Percentiles rank a stretch among this genome's conserved stretches.
phyloP scores from a whole-genome alignment of 2,888 invertebrate genomes.

The Aricia artaxerxes region DNA sequence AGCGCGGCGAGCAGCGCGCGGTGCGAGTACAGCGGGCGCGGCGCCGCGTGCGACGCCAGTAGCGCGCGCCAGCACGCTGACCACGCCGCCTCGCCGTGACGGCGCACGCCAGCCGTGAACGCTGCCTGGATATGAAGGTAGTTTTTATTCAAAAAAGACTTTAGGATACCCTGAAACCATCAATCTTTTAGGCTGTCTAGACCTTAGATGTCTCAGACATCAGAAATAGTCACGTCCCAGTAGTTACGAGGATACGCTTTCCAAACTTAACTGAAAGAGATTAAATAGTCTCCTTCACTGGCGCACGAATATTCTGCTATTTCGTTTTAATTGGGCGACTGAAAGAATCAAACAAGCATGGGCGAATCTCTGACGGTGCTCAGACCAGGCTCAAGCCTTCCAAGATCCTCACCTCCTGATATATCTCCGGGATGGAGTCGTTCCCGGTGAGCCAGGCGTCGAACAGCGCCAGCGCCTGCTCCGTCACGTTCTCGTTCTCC shows the following conservation, averaged over 20 bases:
- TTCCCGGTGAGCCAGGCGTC: slow-evolving; percentile 85
- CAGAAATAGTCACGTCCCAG: too few relatives aligned
- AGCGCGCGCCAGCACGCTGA: slow-evolving; percentile 87
- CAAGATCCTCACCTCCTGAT: slow-evolving; percentile 79
- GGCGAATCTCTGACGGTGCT: too few relatives aligned
- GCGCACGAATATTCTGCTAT: not conserved
- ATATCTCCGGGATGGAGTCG: slow-evolving; percentile 86
- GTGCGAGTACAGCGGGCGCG: slow-evolving; percentile 75
- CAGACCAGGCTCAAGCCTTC: not conserved
- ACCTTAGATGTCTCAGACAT: too few relatives aligned
- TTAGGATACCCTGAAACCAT: not conserved
- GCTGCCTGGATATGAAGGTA: slow-evolving; percentile 55
- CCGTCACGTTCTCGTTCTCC: slow-evolving; percentile 85
- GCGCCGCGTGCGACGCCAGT: slow-evolving; percentile 84
- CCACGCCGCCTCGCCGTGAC: slow-evolving; percentile 88
- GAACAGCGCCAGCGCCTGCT: slow-evolving; percentile 85
- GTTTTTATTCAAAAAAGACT: not conserved
- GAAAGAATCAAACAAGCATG: not conserved
- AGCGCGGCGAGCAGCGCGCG: slow-evolving; percentile 84
- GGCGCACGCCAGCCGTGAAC: slow-evolving; percentile 84
- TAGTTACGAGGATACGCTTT: too few relatives aligned
- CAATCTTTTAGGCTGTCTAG: not conserved
- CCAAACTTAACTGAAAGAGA: too few relatives aligned
- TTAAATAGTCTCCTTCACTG: not conserved
- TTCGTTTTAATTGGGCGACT: not conserved